These are phyloP conservation scores for Uropetala carovei DNA, from an alignment of 2,888 invertebrate genomes.

Conservation along the genomic window DNA sequence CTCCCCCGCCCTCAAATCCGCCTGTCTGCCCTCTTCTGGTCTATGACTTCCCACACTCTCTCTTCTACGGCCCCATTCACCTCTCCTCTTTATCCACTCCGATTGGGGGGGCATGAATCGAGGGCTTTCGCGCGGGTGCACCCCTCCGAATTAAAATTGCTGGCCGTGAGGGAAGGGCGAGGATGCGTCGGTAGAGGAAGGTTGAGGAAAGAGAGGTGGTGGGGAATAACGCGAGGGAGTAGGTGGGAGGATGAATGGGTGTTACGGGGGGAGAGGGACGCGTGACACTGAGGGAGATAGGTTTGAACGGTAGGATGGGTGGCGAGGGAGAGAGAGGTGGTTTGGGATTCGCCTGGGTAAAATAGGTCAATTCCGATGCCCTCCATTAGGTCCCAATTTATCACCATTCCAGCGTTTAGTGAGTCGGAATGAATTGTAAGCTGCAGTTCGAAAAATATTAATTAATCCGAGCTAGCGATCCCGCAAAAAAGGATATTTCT, in stretches of 20 bases:
- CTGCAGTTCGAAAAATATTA: neutral
- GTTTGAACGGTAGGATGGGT: neutral
- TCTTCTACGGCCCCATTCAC: too few relatives aligned
- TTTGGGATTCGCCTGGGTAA: neutral
- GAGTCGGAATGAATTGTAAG: constrained; percentile 5
- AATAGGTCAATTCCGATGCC: constrained; percentile 18
- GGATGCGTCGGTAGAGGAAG: neutral
- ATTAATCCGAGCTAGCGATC: neutral
- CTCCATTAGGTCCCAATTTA: constrained; percentile 14
- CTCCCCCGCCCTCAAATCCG: too few relatives aligned
- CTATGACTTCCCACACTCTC: too few relatives aligned
- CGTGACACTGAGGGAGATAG: neutral
- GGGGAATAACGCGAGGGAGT: neutral
- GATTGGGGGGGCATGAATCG: too few relatives aligned
- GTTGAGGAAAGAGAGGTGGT: neutral
- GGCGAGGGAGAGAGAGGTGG: too few relatives aligned
- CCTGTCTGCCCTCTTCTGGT: too few relatives aligned
- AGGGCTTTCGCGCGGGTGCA: too few relatives aligned
- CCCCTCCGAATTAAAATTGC: too few relatives aligned
- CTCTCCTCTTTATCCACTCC: too few relatives aligned
- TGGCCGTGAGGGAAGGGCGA: neutral
- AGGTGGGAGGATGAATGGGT: neutral
- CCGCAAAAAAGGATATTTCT: neutral
- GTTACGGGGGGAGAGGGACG: neutral
- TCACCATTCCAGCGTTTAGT: constrained; percentile 5